Evolutionary conservation across 2,113 vertebrate species (phyloP).

Genomic region (Charina bottae): DNA sequence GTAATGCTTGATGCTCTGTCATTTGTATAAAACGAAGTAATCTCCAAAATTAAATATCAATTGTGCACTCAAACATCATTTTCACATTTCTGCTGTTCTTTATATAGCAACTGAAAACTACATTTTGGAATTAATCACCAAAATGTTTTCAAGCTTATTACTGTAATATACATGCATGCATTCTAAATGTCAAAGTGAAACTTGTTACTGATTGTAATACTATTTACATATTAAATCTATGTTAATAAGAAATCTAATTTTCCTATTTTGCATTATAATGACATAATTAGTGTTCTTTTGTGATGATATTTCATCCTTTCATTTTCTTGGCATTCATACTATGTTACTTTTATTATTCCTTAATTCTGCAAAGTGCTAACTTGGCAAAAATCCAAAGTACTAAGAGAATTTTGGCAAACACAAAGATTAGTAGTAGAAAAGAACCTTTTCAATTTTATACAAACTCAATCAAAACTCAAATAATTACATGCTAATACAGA

Average conservation of each 20-base stretch:
- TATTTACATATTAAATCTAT: background rate
- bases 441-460: background rate
- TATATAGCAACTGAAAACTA: background rate
- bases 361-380: constrained; percentile 50
- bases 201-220: background rate
- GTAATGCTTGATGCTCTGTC: background rate
- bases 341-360: constrained; percentile 52
- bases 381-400: constrained; percentile 31
- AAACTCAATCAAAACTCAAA: constrained; percentile 28
- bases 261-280: background rate
- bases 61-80: background rate
- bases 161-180: background rate
- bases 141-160: background rate
- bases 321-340: constrained; percentile 3
- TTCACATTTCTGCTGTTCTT: background rate
- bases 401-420: constrained; percentile 54
- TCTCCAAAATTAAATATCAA: background rate
- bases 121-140: background rate
- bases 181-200: background rate
- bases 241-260: background rate
- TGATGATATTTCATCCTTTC: constrained; percentile 23
- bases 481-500: background rate
- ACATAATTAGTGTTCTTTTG: constrained; percentile 21
- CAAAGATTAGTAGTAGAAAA: constrained; percentile 48
- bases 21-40: background rate